Percentiles rank a stretch among this genome's conserved stretches.
These are phyloP conservation scores for Phocides pigmalion DNA, from an alignment of 1,140 invertebrate species.

Conservation along the genomic window DNA sequence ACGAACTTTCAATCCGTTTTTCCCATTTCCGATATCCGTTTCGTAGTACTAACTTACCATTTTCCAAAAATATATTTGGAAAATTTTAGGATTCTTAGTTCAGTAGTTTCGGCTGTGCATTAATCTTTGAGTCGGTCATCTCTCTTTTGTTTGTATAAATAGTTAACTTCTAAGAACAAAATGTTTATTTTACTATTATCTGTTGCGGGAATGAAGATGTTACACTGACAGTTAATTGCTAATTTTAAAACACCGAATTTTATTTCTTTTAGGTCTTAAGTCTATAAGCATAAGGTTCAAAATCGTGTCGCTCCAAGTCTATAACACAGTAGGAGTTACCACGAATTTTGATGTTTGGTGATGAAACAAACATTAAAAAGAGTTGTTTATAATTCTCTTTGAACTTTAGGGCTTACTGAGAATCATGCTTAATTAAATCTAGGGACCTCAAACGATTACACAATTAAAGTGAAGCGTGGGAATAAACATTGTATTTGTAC, in stretches of 20 bases:
- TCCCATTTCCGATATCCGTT: too few species aligned
- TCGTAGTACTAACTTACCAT: too few species aligned
- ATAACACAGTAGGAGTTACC: background rate
- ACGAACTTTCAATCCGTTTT: too few species aligned
- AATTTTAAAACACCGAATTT: background rate
- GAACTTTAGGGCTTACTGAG: slow-evolving; percentile 6
- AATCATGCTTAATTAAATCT: background rate
- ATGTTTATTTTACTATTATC: slow-evolving; percentile 11
- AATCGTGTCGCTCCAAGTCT: too few species aligned
- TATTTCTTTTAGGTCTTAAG: too few species aligned
- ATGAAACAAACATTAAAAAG: slow-evolving; percentile 11
- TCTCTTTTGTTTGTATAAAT: too few species aligned
- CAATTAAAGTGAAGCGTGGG: background rate
- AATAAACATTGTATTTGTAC: too few species aligned
- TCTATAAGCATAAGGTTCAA: background rate
- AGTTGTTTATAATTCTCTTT: slow-evolving; percentile 12
- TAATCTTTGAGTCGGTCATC: too few species aligned
- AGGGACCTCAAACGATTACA: background rate
- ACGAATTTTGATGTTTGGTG: background rate
- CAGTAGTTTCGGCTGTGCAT: too few species aligned
- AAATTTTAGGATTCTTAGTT: too few species aligned
- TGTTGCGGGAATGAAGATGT: background rate
- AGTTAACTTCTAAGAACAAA: slow-evolving; percentile 15
- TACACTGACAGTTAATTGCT: background rate
- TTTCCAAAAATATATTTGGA: too few species aligned